Percentiles rank a stretch among this genome's conserved stretches.
phyloP scores from a whole-genome alignment of 30 jellyfish, hydroid and myxozoan species.

The Turritopsis dohrnii region DNA sequence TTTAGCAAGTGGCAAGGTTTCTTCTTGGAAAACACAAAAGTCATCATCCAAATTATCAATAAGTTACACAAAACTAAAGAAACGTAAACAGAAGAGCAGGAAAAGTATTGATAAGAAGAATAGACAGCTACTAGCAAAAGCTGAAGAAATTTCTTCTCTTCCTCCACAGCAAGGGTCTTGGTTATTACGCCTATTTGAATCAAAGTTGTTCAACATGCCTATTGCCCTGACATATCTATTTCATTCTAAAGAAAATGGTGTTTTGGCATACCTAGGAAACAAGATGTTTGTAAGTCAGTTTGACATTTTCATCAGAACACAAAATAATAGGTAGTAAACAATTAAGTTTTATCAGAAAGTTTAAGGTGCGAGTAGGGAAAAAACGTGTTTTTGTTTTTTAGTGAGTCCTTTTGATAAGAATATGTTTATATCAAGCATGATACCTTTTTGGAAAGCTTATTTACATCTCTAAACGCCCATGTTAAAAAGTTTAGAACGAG shows the following conservation, averaged over 20 bases:
- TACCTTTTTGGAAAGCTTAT: too few species aligned
- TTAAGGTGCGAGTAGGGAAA: too few species aligned
- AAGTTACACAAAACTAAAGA: slow-evolving; percentile 35
- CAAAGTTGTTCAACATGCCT: slow-evolving; percentile 90
- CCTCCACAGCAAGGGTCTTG: slow-evolving; percentile 93
- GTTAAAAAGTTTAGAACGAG: too few species aligned
- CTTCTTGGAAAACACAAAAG: background rate
- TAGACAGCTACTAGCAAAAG: slow-evolving; percentile 41
- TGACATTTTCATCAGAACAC: too few species aligned
- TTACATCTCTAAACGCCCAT: too few species aligned
- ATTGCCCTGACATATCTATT: slow-evolving; percentile 90
- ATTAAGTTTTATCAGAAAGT: too few species aligned
- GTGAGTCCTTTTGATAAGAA: too few species aligned
- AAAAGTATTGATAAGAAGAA: slow-evolving; percentile 38
- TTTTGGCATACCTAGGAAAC: slow-evolving; percentile 92
- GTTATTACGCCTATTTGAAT: slow-evolving; percentile 89
- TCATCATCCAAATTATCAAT: slow-evolving; percentile 34
- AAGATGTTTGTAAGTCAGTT: slow-evolving; percentile 74
- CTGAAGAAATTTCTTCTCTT: slow-evolving; percentile 38
- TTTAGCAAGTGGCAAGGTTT: background rate
- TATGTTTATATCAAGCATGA: too few species aligned
- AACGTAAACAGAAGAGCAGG: slow-evolving; percentile 29
- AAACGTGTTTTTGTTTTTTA: too few species aligned
- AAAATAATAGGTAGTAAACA: too few species aligned
- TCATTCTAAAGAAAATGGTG: slow-evolving; percentile 91